These are phyloP conservation scores for Aphrophora alni DNA, from an alignment of 2,888 invertebrate species.

Conservation along the genomic window DNA sequence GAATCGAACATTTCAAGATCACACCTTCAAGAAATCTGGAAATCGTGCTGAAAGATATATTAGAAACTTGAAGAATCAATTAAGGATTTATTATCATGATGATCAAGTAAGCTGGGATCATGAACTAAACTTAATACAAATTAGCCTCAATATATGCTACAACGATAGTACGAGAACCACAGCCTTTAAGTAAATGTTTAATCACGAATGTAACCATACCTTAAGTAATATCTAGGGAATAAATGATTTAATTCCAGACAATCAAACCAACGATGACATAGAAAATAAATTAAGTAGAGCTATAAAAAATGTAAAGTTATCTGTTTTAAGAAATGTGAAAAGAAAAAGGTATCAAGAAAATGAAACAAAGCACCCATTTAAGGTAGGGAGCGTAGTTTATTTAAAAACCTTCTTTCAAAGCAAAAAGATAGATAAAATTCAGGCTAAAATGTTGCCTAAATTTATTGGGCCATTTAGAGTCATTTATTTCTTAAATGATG, in stretches of 20 bases:
- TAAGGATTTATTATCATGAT: constrained; percentile 1
- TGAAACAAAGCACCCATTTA: background rate
- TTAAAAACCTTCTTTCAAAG: background rate
- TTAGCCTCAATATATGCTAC: background rate
- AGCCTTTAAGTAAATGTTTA: constrained; percentile 2
- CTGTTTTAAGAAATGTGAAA: background rate
- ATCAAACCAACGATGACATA: background rate
- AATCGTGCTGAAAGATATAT: background rate
- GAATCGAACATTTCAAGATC: background rate
- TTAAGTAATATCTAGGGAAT: background rate
- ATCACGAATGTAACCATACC: background rate
- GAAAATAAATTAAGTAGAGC: background rate
- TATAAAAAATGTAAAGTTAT: background rate
- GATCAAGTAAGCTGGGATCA: background rate
- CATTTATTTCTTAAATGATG: background rate
- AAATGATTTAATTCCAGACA: background rate
- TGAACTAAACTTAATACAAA: background rate
- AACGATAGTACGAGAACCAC: background rate
- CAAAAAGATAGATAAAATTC: background rate
- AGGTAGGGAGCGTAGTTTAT: background rate
- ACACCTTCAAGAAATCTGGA: background rate
- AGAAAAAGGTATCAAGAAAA: background rate
- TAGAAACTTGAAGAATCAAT: background rate
- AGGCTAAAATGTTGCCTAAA: background rate
- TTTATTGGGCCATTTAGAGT: background rate